Conservation (phyloP, 1,140 invertebrate genomes). For the Battus philenor region DNA sequence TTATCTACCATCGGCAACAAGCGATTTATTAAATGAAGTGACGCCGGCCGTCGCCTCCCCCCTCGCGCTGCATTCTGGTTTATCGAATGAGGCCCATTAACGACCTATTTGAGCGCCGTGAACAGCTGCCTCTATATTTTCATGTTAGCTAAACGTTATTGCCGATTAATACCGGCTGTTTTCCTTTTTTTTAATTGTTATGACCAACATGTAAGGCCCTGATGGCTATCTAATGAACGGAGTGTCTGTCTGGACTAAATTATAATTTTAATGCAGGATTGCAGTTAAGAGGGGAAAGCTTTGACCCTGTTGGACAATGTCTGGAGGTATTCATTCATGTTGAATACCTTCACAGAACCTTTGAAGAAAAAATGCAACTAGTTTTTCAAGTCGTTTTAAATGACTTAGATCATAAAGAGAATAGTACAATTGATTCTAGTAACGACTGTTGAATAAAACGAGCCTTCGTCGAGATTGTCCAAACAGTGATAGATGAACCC, state of each 20-base stretch:
- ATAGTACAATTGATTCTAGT: too few species aligned
- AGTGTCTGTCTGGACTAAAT: conserved; percentile 3
- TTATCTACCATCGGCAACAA: too few species aligned
- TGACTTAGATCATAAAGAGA: too few species aligned
- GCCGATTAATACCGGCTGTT: conserved; percentile 1
- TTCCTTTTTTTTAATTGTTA: neutral
- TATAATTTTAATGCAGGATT: neutral
- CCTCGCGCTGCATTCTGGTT: neutral
- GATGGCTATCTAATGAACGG: neutral
- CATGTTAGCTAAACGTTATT: conserved; percentile 12
- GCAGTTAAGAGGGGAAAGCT: neutral
- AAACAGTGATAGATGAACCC: too few species aligned
- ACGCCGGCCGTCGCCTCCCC: neutral
- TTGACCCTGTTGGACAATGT: neutral
- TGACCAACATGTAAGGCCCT: conserved; percentile 2
- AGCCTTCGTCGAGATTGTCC: too few species aligned
- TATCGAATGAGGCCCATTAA: neutral
- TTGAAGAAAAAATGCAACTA: too few species aligned
- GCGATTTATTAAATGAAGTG: neutral
- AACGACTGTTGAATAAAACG: too few species aligned
- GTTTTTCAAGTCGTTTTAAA: too few species aligned
- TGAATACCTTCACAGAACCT: too few species aligned
- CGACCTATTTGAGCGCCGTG: neutral
- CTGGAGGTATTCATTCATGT: too few species aligned
- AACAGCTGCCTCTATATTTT: conserved; percentile 4